These are phyloP conservation scores for Sebastiscus albofasciatus DNA, from an alignment of 2,797 vertebrate species.

Conservation along the genomic window DNA sequence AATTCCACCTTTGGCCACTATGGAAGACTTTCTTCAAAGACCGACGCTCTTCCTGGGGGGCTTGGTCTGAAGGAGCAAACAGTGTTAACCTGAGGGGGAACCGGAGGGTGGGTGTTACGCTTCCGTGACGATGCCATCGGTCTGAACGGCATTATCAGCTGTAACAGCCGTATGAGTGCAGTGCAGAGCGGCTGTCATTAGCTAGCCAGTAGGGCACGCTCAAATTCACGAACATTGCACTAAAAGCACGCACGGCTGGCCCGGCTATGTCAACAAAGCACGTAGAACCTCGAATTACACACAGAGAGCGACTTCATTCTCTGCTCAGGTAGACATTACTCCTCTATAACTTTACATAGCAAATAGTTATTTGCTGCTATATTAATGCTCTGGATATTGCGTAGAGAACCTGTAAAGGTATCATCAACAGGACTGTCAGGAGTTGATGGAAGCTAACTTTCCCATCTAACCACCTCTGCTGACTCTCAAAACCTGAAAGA, in stretches of 20 bases:
- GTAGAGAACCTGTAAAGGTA: neutral
- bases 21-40: too few relatives aligned
- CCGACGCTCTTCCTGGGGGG: too few relatives aligned
- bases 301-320: neutral
- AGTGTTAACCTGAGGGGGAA: neutral
- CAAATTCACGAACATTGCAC: neutral
- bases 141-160: neutral
- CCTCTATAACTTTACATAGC: neutral
- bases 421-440: neutral
- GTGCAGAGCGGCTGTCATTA: neutral
- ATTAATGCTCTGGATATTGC: neutral
- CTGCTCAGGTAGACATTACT: neutral
- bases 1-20: too few relatives aligned
- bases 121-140: neutral
- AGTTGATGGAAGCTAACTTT: neutral
- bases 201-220: neutral
- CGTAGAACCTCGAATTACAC: neutral
- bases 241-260: neutral
- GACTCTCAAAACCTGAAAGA: conserved; percentile 45
- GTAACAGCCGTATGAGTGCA: neutral
- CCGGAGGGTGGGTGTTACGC: neutral
- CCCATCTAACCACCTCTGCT: neutral
- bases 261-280: neutral
- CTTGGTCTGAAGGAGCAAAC: too few relatives aligned
- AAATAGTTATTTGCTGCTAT: neutral